Base-by-base conservation (phyloP, 2,113 vertebrate species). In the Madoqua kirkii region DNA sequence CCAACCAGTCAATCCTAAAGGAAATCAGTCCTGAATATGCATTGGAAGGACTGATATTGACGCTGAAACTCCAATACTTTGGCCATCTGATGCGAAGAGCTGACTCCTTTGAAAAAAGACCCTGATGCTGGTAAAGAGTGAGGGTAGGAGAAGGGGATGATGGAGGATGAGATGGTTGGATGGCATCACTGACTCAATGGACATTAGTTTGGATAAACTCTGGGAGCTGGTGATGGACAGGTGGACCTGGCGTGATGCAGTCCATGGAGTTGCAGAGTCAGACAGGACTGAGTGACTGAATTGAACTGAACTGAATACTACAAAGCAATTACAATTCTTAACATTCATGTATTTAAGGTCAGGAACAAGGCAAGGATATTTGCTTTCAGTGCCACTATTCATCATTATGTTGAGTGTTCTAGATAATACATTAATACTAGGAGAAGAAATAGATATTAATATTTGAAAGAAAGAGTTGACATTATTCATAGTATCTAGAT, bases 21-120 rank as follows among this genome's bases (percentile, higher is more conserved):
- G 33, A n/a, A 17, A n/a, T 10, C 64, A 67, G 33, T 67, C 62
- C 16, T 67, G 64, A 19, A n/a, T 67, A n/a, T 36, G n/a, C 64
- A 67, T 21, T 67, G 64, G 64, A 67, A 36, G 64, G 64, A 67
- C 64, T 67, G 64, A 19, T 67, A 1, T 1, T n/a, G 16, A n/a
- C 19, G 64, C 33, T 67, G 33, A 67, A 67, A 67, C 62, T n/a
- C 16, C 62, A 67, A 67, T 19, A 19, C 16, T 67, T 67, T 10
- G 62, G 7, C 16, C 4, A n/a, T 7, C 64, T 67, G 16, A n/a
- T n/a, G 8, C 0, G 2, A 8, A 67, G 8, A 36, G 8, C 16
- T n/a, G 64, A 67, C 33, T 67, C 33, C 19, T 67, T n/a, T n/a
- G 33, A 67, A 67, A 67, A 67, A 67, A 67, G 64, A 67, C 3